These are phyloP conservation scores for Cerastis rubricosa DNA, from an alignment of 2,888 invertebrate species.

Conservation along the genomic window DNA sequence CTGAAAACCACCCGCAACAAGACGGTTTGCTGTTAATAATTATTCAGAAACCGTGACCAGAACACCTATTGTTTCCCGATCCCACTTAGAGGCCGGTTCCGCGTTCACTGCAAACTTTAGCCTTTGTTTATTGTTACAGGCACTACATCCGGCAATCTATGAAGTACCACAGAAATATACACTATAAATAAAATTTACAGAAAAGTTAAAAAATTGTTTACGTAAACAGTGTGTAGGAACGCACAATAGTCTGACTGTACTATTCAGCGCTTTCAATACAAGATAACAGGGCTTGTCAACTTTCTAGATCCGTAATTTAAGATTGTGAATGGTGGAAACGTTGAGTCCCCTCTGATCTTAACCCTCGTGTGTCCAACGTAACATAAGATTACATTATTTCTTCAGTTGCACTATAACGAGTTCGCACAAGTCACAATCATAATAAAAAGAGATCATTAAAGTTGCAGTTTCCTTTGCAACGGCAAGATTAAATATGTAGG, in stretches of 20 bases:
- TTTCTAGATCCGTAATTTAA: constrained; percentile 61
- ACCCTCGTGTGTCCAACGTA: constrained; percentile 19
- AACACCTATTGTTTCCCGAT: constrained; percentile 72
- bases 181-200: constrained; percentile 51
- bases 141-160: constrained; percentile 26
- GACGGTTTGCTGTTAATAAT: constrained; percentile 68
- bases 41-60: constrained; percentile 73
- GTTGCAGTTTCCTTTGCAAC: constrained; percentile 19
- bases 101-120: constrained; percentile 66
- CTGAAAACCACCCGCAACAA: constrained; percentile 62
- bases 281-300: constrained; percentile 54
- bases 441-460: constrained; percentile 43
- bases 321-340: constrained; percentile 56
- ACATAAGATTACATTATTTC: constrained; percentile 26
- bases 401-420: constrained; percentile 36
- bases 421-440: constrained; percentile 30
- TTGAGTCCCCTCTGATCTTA: constrained; percentile 52
- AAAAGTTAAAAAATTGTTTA: constrained; percentile 43
- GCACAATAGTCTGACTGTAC: constrained; percentile 39
- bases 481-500: constrained; percentile 25
- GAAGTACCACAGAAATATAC: constrained; percentile 47
- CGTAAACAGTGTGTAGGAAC: constrained; percentile 8
- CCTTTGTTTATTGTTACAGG: constrained; percentile 61
- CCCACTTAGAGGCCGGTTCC: constrained; percentile 69
- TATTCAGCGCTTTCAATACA: constrained; percentile 30